These are phyloP conservation scores for Holothuria glaberrima DNA, from an alignment of 35 echinoderm and acorn worm genomes.

Conservation along the genomic window DNA sequence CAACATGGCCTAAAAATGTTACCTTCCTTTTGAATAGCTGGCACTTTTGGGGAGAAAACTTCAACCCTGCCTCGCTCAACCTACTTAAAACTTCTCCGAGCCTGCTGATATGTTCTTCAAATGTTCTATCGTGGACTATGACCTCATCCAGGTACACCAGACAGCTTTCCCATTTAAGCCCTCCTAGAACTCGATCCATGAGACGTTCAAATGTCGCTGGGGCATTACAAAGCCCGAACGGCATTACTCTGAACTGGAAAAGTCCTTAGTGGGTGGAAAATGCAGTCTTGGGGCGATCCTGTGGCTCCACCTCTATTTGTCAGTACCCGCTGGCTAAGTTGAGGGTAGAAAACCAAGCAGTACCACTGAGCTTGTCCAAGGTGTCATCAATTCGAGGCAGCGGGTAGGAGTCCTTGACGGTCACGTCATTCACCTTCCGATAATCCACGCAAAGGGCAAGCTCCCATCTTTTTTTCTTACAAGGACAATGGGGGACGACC, in stretches of 20 bases:
- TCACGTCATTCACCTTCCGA: too few species aligned
- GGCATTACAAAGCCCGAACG: too few species aligned
- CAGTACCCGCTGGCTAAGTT: constrained; percentile 25
- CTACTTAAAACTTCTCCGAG: neutral
- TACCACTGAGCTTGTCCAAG: neutral
- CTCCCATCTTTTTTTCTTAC: neutral
- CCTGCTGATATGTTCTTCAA: too few species aligned
- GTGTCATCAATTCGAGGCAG: neutral
- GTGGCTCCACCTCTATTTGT: constrained; percentile 4
- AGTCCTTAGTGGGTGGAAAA: neutral
- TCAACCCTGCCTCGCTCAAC: constrained; percentile 32
- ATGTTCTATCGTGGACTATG: too few species aligned
- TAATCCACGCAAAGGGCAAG: too few species aligned
- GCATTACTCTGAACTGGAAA: too few species aligned
- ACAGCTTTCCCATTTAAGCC: too few species aligned
- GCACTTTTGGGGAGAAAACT: constrained; percentile 68
- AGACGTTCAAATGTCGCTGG: too few species aligned
- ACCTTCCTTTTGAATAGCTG: constrained; percentile 38
- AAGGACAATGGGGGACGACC: too few species aligned
- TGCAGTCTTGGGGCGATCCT: constrained; percentile 11
- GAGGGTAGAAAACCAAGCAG: neutral
- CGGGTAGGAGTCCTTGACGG: neutral
- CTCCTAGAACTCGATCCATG: too few species aligned
- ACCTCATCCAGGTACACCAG: too few species aligned
- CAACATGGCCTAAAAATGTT: constrained; percentile 61